phyloP scores from a whole-genome alignment of 1,140 invertebrate species.

The Saccostrea echinata region DNA sequence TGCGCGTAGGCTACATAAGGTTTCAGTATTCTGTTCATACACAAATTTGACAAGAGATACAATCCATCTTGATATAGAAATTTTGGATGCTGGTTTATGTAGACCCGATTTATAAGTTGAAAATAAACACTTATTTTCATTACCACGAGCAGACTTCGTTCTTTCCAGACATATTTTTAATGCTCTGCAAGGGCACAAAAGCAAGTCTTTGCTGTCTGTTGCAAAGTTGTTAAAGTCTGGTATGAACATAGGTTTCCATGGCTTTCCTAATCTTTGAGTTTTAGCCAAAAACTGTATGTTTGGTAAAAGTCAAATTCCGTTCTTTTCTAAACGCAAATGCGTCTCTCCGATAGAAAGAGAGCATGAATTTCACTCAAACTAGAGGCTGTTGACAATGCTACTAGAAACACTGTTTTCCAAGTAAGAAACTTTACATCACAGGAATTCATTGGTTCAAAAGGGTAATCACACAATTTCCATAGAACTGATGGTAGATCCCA shows the following conservation, averaged over 20 bases:
- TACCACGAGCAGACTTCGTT: no score
- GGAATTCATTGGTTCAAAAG: no score
- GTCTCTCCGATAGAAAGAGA: not conserved
- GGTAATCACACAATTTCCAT: no score
- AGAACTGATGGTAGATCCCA: no score
- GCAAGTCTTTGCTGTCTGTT: slow-evolving; percentile 8
- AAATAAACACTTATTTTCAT: no score
- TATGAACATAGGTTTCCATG: slow-evolving; percentile 6
- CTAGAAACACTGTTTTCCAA: no score
- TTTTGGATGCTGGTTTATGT: no score
- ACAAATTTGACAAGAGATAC: slow-evolving; percentile 26
- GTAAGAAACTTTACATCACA: no score
- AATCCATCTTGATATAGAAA: no score
- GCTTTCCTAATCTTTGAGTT: slow-evolving; percentile 30
- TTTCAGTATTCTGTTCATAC: not conserved
- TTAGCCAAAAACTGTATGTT: slow-evolving; percentile 13
- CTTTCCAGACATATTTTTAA: no score
- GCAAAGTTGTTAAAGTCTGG: slow-evolving; percentile 28
- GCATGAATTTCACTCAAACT: slow-evolving; percentile 19
- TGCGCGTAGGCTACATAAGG: not conserved
- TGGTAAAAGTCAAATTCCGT: not conserved
- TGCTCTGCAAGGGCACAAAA: not conserved
- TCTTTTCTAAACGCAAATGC: not conserved
- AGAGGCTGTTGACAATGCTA: slow-evolving; percentile 11
- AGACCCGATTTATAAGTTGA: no score